Evolutionary conservation across 2,113 vertebrate genomes (phyloP), one percentile per base, ranked within the genome.

Genomic region (Eulemur macaco): DNA sequence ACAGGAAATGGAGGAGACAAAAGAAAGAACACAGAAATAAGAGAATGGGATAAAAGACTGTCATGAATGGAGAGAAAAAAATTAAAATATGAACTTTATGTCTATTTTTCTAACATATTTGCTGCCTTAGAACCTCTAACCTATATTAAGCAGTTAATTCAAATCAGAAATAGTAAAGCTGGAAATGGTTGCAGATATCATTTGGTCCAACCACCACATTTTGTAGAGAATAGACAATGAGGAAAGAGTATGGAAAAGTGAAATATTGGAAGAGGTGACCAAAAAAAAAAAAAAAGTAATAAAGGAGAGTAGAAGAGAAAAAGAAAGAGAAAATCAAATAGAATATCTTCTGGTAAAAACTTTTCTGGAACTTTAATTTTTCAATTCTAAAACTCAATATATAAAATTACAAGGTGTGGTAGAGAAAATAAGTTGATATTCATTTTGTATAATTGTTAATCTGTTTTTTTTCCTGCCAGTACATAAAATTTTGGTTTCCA

Each of bases 401-500:
- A 83, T 76, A 80, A 96, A 93, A 93, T 96, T 92, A 76, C 14
- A 93, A 94, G 27, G 47, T 25, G 25, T 85, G 31, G n/a, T 80
- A 54, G 94, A 94, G 31, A 45, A 95, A 94, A 78, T 60, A 91
- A 93, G 76, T 96, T 96, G 90, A 76, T 85, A 95, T 94, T 96
- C 85, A 86, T 97, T 96, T 96, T 60, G 93, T 87, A 20, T 52
- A 39, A 97, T 66, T 95, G 91, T 85, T 74, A 90, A 63, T 91
- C 5, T 89, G 77, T 73, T 84, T 96, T 95, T 97, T 93, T 45
- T 3, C 42, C 50, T 92, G n/a, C 78, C 56, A 63, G 56, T 15
- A 71, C n/a, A 52, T 42, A 96, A 10, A 63, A 66, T 91, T 77
- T 93, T 97, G 96, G 86, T 91, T 97, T 97, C 80, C 97, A 82